Conservation (phyloP, 2,113 vertebrate species). For the Columba livia region DNA sequence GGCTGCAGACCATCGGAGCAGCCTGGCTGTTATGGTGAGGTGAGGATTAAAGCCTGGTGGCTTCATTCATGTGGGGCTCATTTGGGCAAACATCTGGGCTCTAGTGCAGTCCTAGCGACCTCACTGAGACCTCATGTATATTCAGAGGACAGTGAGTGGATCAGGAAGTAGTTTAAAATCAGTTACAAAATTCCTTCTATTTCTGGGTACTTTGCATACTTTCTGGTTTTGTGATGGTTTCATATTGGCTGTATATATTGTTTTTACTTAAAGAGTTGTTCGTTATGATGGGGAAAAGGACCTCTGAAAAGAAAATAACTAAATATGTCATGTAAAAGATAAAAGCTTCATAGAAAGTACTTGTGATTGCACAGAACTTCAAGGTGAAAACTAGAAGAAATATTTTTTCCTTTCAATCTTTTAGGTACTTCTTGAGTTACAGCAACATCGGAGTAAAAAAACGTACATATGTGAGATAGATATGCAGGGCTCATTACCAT, state of each 20-base stretch:
- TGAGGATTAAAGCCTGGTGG: not conserved
- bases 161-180: not conserved
- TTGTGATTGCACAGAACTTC: not conserved
- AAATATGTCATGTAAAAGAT: not conserved
- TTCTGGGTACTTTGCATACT: not conserved
- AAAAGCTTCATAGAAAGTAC: not conserved
- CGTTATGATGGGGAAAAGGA: not conserved
- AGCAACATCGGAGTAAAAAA: not conserved
- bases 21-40: not conserved
- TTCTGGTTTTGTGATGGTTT: not conserved
- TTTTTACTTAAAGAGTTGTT: not conserved
- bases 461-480: not conserved
- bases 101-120: not conserved
- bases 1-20: not conserved
- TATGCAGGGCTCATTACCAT: not conserved
- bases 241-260: not conserved
- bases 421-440: not conserved
- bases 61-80: not conserved
- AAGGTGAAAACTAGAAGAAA: not conserved
- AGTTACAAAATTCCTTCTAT: not conserved
- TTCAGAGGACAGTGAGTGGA: not conserved
- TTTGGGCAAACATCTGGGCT: not conserved
- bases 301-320: not conserved
- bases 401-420: not conserved
- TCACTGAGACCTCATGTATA: not conserved